Evolutionary conservation across 1,140 invertebrate genomes (phyloP).

Genomic region (Drosophila busckii): DNA sequence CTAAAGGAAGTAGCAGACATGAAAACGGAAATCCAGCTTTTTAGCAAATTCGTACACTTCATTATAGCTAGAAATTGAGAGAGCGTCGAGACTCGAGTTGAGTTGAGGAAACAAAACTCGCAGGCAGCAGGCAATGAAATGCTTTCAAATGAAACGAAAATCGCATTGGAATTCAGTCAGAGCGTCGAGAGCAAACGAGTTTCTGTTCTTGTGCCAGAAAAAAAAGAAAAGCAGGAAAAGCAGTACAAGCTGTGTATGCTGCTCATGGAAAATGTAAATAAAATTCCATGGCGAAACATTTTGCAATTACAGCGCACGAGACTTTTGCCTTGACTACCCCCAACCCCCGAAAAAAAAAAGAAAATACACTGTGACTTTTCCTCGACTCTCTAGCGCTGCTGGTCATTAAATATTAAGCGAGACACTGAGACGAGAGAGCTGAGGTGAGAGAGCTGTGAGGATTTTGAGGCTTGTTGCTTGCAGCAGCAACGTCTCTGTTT

Average conservation of each 20-base stretch:
- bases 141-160: slow-evolving; percentile 56
- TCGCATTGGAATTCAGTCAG: slow-evolving; percentile 43
- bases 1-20: slow-evolving; percentile 24
- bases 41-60: slow-evolving; percentile 49
- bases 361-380: slow-evolving; percentile 4
- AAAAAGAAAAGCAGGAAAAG: slow-evolving; percentile 3
- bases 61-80: slow-evolving; percentile 10
- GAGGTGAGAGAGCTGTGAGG: background rate
- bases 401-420: slow-evolving; percentile 62
- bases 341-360: background rate
- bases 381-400: slow-evolving; percentile 34
- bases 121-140: slow-evolving; percentile 33
- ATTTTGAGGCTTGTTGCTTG: too few species aligned
- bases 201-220: background rate
- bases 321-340: slow-evolving; percentile 11
- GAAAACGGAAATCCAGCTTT: slow-evolving; percentile 46
- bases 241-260: slow-evolving; percentile 18
- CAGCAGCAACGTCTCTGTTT: slow-evolving; percentile 9
- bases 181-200: background rate
- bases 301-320: slow-evolving; percentile 51
- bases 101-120: slow-evolving; percentile 36
- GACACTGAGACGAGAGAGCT: background rate
- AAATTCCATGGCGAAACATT: slow-evolving; percentile 59
- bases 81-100: background rate
- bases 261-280: slow-evolving; percentile 65